Evolutionary conservation across 2,888 invertebrate species (phyloP), one percentile per base, ranked within the genome.

Genomic region (Adelognathus sp.): DNA sequence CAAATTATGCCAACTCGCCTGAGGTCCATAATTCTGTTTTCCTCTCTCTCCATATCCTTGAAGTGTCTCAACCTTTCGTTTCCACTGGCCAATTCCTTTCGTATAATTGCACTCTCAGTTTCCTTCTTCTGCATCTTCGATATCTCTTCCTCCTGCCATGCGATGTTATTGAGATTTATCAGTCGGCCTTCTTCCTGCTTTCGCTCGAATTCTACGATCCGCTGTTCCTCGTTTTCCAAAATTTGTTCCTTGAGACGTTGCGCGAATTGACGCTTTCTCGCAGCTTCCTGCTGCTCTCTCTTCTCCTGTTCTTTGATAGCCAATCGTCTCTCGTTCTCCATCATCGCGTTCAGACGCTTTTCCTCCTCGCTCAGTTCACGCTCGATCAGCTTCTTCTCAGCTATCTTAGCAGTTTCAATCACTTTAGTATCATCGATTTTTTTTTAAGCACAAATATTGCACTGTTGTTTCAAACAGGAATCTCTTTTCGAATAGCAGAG

Each of bases 151-250:
- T 94, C 93, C 88, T 95, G 94, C 92, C 94, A 93, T 0, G 94
- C 94, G 69, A 95, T 93, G 86, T 94, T 93, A 6, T 93, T 94
- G 77, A 94, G 93, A 89, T 95, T 95, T 80, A 94, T 92, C 50
- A 94, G 91, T 60, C 93, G 93, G 76, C 94, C 94, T 88, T 96
- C 95, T 85, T 95, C 95, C 84, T 95, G 94, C n/a, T 94, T 94
- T 21, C 93, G 92, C 83, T 95, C 94, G 0, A 94, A 94, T 87
- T 95, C 94, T 88, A 95, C 91, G 75, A 93, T 84, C 16, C 92
- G 89, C 36, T 92, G 90, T 11, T 93, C 89, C 81, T 94, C 93
- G 81, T 93, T 94, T 71, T 93, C 92, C 69, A 89, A 88, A 24
- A 94, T 93, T 88, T 94, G 94, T 86, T 94, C 93, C 58, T 93